Base-by-base conservation (phyloP, 2,888 invertebrate species). In the Periphyllus acericola region DNA sequence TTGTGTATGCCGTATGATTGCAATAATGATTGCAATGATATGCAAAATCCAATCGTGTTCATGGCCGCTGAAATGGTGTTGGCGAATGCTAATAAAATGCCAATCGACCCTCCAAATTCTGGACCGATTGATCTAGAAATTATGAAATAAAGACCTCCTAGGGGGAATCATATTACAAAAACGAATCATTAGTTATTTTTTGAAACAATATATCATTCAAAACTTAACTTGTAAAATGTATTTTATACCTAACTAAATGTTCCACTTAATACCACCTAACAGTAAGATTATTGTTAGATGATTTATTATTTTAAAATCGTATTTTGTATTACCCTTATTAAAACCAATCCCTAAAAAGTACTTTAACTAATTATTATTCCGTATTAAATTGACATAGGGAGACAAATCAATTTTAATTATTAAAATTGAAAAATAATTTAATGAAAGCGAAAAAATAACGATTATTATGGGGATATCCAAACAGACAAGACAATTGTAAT, bases 21-120 rank as follows among this genome's bases (percentile, higher is more conserved):
- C 60, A 97, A 92, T 55, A 97, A 92, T 89, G 96, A 95, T 91
- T 96, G 96, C 90, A 98, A 92, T 0, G 98, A 97, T 91, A 98
- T 97, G 90, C 98, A 97, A 93, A 99, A 99, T 1, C 99, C 99
- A 84, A 99, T 98, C 0, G 98, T 97, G 92, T 99, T 99, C 97
- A 99, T 97, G 8, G 98, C 96, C 0, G 97, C 97, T 0, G 97
- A 97, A 0, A 99, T 98, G 0, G 99, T 97, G 92, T 99, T 99
- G 0, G 99, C 99, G 91, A 99, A 96, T 0, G 98, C 97, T 91
- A 99, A 99, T 17, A 99, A 97, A 21, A 99, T 94, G 25, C 99
- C 99, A 29, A 99, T 98, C 0, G 98, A 96, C 0, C 98, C 99
- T 5, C 99, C 99, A 91, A 98, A 99, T 92, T 99, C 98, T 0